Percentiles rank a stretch among this genome's conserved stretches.
phyloP scores from a whole-genome alignment of 2,113 vertebrate genomes.

The Percina caprodes region DNA sequence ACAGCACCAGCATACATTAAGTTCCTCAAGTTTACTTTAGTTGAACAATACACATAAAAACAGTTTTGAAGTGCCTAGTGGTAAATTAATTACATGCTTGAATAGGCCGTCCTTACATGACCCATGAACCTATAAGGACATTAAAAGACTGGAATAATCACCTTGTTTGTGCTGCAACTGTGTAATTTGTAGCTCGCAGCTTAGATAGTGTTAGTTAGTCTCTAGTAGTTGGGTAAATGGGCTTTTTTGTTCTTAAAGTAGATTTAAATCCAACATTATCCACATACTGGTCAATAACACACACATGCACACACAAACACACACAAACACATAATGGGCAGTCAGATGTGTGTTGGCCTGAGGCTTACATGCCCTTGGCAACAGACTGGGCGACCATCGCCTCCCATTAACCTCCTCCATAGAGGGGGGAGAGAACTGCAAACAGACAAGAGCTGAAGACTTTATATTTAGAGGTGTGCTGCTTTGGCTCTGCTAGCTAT shows the following conservation, averaged over 20 bases:
- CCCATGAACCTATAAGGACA: constrained; percentile 30
- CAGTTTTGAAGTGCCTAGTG: neutral
- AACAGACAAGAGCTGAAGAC: constrained; percentile 72
- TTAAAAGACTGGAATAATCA: constrained; percentile 39
- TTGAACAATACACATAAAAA: neutral
- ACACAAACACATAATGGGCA: constrained; percentile 54
- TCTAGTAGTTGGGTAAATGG: constrained; percentile 34
- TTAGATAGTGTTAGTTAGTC: constrained; percentile 18
- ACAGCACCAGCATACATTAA: constrained; percentile 53
- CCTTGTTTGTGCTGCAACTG: constrained; percentile 38
- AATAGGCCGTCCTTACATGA: constrained; percentile 51
- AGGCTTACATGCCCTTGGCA: constrained; percentile 68
- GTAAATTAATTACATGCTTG: neutral
- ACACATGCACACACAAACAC: constrained; percentile 17
- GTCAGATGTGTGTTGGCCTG: constrained; percentile 56
- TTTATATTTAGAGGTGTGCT: constrained; percentile 77
- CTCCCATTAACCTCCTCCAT: constrained; percentile 76
- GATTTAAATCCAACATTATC: constrained; percentile 44
- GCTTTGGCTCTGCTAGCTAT: constrained; percentile 55
- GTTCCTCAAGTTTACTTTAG: constrained; percentile 57
- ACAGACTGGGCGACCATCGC: constrained; percentile 61
- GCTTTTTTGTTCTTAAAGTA: constrained; percentile 46
- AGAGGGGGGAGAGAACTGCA: constrained; percentile 60
- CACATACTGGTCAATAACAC: constrained; percentile 52
- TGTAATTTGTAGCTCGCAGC: constrained; percentile 50